Percentiles rank a stretch among this genome's conserved stretches.
These are phyloP conservation scores for Gambusia holbrooki DNA, from an alignment of 2,113 vertebrate genomes.

Conservation along the genomic window DNA sequence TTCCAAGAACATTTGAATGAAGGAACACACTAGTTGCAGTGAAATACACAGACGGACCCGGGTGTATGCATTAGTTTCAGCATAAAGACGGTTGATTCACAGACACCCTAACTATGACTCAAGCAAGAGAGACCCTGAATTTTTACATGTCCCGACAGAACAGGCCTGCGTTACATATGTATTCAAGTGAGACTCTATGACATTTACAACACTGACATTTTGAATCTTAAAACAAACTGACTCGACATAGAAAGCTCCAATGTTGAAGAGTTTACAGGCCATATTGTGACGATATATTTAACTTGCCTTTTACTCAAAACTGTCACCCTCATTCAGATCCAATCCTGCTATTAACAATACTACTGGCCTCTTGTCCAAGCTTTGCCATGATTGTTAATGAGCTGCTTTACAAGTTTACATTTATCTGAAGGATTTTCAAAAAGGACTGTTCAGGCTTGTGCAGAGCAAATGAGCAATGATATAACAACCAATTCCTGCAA, in stretches of 20 bases:
- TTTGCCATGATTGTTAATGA: not conserved
- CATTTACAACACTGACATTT: not conserved
- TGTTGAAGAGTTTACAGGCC: not conserved
- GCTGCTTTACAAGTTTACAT: not conserved
- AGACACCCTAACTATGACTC: not conserved
- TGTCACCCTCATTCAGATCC: not conserved
- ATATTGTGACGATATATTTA: not conserved
- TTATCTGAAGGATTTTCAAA: not conserved
- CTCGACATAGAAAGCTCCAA: not conserved
- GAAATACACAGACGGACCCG: constrained; percentile 13
- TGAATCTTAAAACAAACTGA: constrained; percentile 2
- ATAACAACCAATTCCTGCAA: no score
- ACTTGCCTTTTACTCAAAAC: not conserved
- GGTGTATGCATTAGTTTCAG: constrained; percentile 17
- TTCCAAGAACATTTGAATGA: constrained; percentile 26
- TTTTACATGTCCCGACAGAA: not conserved
- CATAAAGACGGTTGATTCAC: constrained; percentile 37
- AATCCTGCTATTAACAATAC: not conserved
- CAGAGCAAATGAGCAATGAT: not conserved
- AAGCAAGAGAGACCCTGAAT: constrained; percentile 16
- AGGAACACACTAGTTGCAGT: constrained; percentile 6
- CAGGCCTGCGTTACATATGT: not conserved
- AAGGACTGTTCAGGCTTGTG: not conserved
- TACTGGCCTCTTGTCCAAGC: not conserved
- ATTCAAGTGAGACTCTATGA: constrained; percentile 9